phyloP scores from a whole-genome alignment of 2,113 vertebrate species.

The Passer domesticus region DNA sequence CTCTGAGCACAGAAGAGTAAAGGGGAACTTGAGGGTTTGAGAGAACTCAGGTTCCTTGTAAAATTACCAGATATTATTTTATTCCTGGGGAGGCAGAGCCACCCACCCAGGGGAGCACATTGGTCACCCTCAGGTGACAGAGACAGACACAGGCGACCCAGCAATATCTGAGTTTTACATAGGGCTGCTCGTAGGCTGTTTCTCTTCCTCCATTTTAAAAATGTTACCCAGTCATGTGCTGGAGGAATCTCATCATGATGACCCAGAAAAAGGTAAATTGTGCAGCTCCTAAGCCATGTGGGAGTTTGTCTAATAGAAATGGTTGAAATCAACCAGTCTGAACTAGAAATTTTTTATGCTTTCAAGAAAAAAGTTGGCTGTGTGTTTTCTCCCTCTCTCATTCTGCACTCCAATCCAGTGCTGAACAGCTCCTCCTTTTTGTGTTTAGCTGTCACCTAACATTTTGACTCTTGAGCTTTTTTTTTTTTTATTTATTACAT shows the following conservation, averaged over 20 bases:
- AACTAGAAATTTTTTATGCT: background rate
- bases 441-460: background rate
- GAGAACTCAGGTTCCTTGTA: background rate
- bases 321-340: background rate
- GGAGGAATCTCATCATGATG: background rate
- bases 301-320: background rate
- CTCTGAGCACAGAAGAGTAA: background rate
- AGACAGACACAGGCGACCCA: background rate
- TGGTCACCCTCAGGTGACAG: background rate
- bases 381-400: background rate
- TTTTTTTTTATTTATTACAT: background rate
- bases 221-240: background rate
- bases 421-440: background rate
- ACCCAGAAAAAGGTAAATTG: background rate
- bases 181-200: background rate
- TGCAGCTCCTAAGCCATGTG: background rate
- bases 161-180: background rate
- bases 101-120: background rate
- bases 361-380: accelerated
- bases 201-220: background rate
- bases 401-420: background rate
- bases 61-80: background rate
- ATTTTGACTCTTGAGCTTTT: background rate
- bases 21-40: background rate
- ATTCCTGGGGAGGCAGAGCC: background rate